Base-by-base conservation (phyloP, 2,888 invertebrate genomes). In the Teleogryllus oceanicus region DNA sequence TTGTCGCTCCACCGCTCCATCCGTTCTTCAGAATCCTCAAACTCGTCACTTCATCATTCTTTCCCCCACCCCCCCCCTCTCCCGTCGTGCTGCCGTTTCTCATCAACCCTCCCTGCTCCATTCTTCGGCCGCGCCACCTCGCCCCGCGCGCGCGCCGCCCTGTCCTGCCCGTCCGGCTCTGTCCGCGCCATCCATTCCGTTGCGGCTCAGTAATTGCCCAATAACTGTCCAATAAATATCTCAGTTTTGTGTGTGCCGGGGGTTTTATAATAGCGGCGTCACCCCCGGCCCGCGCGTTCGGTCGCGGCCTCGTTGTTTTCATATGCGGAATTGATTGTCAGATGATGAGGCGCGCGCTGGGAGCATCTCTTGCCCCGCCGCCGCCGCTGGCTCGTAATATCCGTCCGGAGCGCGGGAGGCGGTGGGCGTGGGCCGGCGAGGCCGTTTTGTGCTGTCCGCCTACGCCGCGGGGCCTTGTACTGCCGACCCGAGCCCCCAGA, bases 191-290 rank as follows among this genome's bases (percentile, higher is more conserved):
- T 62, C 62, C 62, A 62, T 62, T 62, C 62, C n/a, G 62, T 13
- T 13, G 62, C n/a, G 62, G 62, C n/a, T 8, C 62, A 62, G 62
- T 62, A 62, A 62, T 62, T 62, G 62, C 62, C 62, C 62, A 62
- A 62, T 62, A 62, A 62, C 62, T 62, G 62, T 62, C 62, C 62
- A 62, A 62, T 62, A 62, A 62, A 62, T 62, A 62, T 62, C 62
- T 62, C 62, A 62, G 62, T 62, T 13, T 62, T 62, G 62, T 62
- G 62, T 62, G 62, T 8, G 62, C 16, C n/a, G 62, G 16, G 62
- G 62, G 62, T 62, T 62, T 62, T 62, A 62, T 62, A 62, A 62
- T 62, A n/a, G 62, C 62, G n/a, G 62, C 16, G 62, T n/a, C 62
- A 18, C 16, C 62, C 16, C 62, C 62, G 62, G 62, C 62, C 13